Evolutionary conservation across 1,140 invertebrate species (phyloP), one percentile per base, ranked within the genome.

Genomic region (Drosophila murphyi): DNA sequence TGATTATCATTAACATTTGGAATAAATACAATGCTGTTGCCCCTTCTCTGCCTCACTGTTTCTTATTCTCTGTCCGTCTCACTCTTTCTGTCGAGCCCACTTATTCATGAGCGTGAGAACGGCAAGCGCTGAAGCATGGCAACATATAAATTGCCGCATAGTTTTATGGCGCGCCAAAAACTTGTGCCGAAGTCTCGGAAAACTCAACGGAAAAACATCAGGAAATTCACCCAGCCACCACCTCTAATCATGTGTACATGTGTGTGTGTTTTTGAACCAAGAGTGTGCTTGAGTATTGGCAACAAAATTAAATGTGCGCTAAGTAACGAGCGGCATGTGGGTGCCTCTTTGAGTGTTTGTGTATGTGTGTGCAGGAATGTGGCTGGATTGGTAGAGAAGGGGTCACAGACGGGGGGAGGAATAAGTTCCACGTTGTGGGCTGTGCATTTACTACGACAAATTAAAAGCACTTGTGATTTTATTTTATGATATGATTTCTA

Each of bases 271-370:
- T 34, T n/a, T 43, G 10, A n/a, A n/a, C 52, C 7, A 52, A 31
- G n/a, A 43, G 39, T 43, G 37, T 64, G 54, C 41, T 39, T 76
- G 43, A 35, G 69, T 77, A 73, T 77, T 73, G 62, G 85, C 89
- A 88, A 85, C 85, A 89, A 88, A 88, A 88, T 88, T 89, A 89
- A 88, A 88, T 88, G 85, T 85, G 64, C 77, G 85, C 83, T 88
- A 88, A 88, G 83, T 88, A 88, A 88, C 83, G 83, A 88, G 70
- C 62, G 20, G 55, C 37, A 47, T 70, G 68, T 70, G 63, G 7
- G 35, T 75, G 29, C 48, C 6, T 48, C 41, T 41, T 35, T 56
- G 48, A 37, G 35, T 59, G 35, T 34, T 29, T 43, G 51, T 4
- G 56, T n/a, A 37, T 34, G 47, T 47, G 34, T 51, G 55, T 37